Evolutionary conservation across 1,140 invertebrate species (phyloP).

Genomic region (Drosophila ercepeae): DNA sequence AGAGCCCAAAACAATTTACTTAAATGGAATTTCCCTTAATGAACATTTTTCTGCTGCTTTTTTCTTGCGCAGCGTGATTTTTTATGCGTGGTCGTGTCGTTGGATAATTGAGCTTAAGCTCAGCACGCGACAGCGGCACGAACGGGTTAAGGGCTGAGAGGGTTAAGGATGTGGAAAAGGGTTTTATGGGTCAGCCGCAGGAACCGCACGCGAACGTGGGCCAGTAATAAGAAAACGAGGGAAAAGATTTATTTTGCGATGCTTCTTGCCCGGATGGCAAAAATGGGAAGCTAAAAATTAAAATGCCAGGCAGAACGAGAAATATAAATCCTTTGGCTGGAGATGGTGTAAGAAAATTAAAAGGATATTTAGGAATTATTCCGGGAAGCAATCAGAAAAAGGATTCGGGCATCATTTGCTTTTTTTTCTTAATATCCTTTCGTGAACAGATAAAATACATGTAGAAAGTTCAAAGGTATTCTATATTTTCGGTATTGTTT

Average conservation of each 20-base stretch:
- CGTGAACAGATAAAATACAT: not conserved
- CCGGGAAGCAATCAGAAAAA: constrained; percentile 1
- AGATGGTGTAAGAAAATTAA: constrained; percentile 1
- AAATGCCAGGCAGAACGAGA: constrained; percentile 26
- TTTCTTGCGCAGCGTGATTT: constrained; percentile 39
- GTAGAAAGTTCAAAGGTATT: not conserved
- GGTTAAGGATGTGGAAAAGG: constrained; percentile 41
- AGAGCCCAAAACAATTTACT: constrained; percentile 59
- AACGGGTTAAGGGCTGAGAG: constrained; percentile 24
- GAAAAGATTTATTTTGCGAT: constrained; percentile 32
- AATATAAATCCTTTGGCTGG: constrained; percentile 16
- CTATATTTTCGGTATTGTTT: not conserved
- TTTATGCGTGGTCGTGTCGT: constrained; percentile 59
- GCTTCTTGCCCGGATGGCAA: not conserved
- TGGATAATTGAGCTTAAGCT: constrained; percentile 66
- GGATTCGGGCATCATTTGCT: not conserved
- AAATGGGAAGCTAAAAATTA: constrained; percentile 44
- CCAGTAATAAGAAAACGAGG: constrained; percentile 38
- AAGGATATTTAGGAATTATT: constrained; percentile 27
- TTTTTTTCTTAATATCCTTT: not conserved
- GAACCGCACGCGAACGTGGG: constrained; percentile 51
- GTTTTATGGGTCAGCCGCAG: constrained; percentile 51
- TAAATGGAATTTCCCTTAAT: constrained; percentile 75
- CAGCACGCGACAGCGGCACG: constrained; percentile 50
- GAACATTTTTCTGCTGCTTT: constrained; percentile 59